phyloP scores from a whole-genome alignment of 2,797 vertebrate genomes.

The Parambassis ranga region DNA sequence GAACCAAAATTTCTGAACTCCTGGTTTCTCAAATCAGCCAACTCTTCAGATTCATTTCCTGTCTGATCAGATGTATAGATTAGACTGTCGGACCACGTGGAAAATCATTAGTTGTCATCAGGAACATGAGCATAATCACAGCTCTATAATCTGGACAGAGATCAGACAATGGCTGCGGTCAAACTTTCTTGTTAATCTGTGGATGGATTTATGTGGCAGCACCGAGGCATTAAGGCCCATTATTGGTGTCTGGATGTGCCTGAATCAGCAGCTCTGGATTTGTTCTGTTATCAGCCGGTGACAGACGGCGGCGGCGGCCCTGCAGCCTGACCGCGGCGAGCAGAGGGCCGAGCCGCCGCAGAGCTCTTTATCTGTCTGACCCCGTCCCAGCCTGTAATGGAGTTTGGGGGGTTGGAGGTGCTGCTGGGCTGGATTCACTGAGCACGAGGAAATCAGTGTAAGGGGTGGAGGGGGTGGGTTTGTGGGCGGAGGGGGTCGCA shows the following conservation, averaged over 20 bases:
- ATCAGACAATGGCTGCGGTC: slow-evolving; percentile 23
- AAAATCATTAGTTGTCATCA: background rate
- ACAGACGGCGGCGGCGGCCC: slow-evolving; percentile 69
- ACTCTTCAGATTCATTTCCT: too few species aligned
- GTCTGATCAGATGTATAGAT: too few species aligned
- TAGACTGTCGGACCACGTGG: too few species aligned
- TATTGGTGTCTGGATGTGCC: slow-evolving; percentile 59
- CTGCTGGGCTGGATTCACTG: slow-evolving; percentile 21
- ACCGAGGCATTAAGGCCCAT: slow-evolving; percentile 42
- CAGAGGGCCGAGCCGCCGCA: slow-evolving; percentile 51
- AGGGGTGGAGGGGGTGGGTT: slow-evolving; percentile 8
- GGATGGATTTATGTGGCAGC: slow-evolving; percentile 43
- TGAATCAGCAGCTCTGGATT: slow-evolving; percentile 51
- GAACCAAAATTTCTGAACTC: too few species aligned
- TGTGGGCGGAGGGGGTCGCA: slow-evolving; percentile 1
- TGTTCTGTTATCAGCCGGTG: slow-evolving; percentile 69
- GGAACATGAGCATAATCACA: background rate
- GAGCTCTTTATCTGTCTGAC: slow-evolving; percentile 79
- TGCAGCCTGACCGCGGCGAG: slow-evolving; percentile 50
- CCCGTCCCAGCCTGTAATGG: slow-evolving; percentile 59
- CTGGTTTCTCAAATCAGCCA: too few species aligned
- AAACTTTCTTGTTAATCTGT: slow-evolving; percentile 45
- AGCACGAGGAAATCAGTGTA: slow-evolving; percentile 37
- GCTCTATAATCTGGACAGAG: too few species aligned
- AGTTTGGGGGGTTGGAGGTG: slow-evolving; percentile 7